Evolutionary conservation across 1,140 invertebrate species (phyloP).

Genomic region (Oryzaephilus surinamensis): DNA sequence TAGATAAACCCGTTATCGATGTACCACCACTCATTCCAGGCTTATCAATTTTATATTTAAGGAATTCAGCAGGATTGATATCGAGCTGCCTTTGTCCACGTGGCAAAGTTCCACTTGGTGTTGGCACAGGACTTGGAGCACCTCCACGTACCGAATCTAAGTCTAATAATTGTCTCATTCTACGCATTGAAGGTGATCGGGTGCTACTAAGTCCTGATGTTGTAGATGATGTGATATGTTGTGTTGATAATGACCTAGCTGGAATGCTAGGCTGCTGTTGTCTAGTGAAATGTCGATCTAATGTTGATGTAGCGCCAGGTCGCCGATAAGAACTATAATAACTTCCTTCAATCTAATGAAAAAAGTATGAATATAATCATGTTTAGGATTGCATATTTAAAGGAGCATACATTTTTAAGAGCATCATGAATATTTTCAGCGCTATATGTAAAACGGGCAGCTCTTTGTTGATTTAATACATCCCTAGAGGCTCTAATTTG

Average conservation of each 20-base stretch:
- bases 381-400: neutral
- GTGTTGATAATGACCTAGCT: slow-evolving; percentile 53
- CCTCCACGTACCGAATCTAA: slow-evolving; percentile 48
- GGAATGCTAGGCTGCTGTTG: slow-evolving; percentile 40
- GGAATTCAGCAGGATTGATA: slow-evolving; percentile 84
- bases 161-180: slow-evolving; percentile 70
- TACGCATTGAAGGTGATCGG: slow-evolving; percentile 58
- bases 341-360: slow-evolving; percentile 48
- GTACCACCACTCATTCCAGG: slow-evolving; percentile 42
- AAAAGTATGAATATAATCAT: neutral
- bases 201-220: slow-evolving; percentile 37
- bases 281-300: slow-evolving; percentile 42
- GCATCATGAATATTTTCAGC: slow-evolving; percentile 83
- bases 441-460: slow-evolving; percentile 71
- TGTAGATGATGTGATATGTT: slow-evolving; percentile 45
- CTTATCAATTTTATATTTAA: slow-evolving; percentile 86
- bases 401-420: slow-evolving; percentile 54
- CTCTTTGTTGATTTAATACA: slow-evolving; percentile 50
- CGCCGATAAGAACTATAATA: slow-evolving; percentile 45
- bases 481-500: slow-evolving; percentile 66
- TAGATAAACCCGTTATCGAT: slow-evolving; percentile 31
- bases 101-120: slow-evolving; percentile 63
- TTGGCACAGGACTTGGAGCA: slow-evolving; percentile 54
- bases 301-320: slow-evolving; percentile 41
- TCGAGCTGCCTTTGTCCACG: slow-evolving; percentile 63